phyloP scores from a whole-genome alignment of 2,113 vertebrate genomes.

The Vulpes ferrilata region DNA sequence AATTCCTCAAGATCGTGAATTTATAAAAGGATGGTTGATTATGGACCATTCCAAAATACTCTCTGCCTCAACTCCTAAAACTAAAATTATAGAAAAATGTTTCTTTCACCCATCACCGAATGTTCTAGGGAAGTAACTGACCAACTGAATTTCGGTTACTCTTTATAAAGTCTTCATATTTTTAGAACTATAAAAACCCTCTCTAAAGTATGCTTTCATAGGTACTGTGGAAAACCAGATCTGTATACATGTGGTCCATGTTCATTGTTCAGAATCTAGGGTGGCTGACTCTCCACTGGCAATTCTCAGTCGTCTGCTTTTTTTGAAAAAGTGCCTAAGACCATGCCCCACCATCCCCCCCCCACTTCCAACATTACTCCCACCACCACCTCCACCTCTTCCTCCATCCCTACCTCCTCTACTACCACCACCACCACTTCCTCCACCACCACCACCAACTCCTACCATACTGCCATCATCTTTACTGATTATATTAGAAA shows the following conservation, averaged over 20 bases:
- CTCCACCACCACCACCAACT: neutral
- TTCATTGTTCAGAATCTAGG: fast-evolving
- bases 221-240: neutral
- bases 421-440: too few species aligned
- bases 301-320: neutral
- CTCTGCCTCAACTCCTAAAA: neutral
- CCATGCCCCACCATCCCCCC: fast-evolving
- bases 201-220: neutral
- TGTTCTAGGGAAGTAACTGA: neutral
- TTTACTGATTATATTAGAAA: neutral
- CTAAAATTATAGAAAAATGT: neutral
- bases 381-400: too few species aligned
- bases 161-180: neutral
- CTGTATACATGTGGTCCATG: neutral
- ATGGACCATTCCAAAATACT: neutral
- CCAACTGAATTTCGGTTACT: neutral
- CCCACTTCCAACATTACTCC: neutral
- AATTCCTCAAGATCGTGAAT: neutral
- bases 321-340: neutral
- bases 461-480: neutral
- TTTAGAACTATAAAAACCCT: neutral
- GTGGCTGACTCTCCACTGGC: neutral
- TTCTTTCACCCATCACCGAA: neutral
- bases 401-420: fast-evolving
- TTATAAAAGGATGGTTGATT: neutral